These are phyloP conservation scores for Charina bottae DNA, from an alignment of 2,113 vertebrate species.

Conservation along the genomic window DNA sequence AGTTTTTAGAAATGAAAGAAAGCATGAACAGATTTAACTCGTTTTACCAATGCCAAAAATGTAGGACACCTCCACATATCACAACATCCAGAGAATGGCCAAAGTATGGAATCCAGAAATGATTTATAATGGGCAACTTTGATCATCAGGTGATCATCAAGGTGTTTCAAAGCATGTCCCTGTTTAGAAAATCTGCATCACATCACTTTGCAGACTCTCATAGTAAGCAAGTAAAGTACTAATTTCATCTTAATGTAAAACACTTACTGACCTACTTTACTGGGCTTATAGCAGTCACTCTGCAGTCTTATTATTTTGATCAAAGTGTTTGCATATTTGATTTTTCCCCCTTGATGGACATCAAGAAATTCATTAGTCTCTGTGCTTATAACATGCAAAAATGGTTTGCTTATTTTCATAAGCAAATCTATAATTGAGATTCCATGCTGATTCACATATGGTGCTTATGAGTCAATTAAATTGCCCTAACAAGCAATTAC, in stretches of 20 bases:
- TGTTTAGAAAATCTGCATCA: neutral
- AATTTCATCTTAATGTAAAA: slow-evolving; percentile 20
- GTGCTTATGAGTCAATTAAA: slow-evolving; percentile 66
- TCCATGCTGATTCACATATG: slow-evolving; percentile 59
- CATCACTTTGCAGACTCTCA: neutral
- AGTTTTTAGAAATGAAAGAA: neutral
- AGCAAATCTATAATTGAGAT: slow-evolving; percentile 54
- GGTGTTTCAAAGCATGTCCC: neutral
- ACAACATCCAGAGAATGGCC: neutral
- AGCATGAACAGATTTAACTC: neutral
- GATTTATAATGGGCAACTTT: neutral
- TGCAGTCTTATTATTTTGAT: slow-evolving; percentile 30
- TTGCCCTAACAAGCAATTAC: slow-evolving; percentile 63
- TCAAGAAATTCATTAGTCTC: slow-evolving; percentile 56
- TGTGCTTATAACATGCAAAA: slow-evolving; percentile 57
- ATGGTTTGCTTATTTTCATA: slow-evolving; percentile 57
- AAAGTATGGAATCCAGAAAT: neutral
- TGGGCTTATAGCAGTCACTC: slow-evolving; percentile 40
- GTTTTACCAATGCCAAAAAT: neutral
- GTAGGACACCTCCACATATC: neutral
- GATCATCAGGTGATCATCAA: neutral
- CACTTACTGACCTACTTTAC: slow-evolving; percentile 42
- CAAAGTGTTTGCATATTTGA: slow-evolving; percentile 46
- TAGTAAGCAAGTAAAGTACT: neutral
- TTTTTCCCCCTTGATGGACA: slow-evolving; percentile 54